Evolutionary conservation across 2,797 vertebrate species (phyloP).

Genomic region (Aeoliscus strigatus): DNA sequence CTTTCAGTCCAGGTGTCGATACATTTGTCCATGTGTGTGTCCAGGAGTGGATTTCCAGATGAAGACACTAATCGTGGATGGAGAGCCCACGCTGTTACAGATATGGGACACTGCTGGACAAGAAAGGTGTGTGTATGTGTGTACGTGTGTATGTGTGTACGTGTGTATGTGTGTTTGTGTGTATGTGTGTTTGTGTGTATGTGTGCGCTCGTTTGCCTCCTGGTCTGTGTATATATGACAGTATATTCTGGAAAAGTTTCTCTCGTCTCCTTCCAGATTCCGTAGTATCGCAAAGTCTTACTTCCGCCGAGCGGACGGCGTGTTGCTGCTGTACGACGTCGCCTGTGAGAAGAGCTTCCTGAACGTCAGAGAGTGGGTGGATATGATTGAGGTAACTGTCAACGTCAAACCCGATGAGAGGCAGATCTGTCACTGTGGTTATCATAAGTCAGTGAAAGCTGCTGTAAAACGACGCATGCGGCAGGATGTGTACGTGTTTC

Average conservation of each 20-base stretch:
- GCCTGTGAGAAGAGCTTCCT: constrained; percentile 92
- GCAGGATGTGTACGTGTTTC: constrained; percentile 31
- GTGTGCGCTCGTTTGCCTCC: constrained; percentile 7
- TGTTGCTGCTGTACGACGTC: constrained; percentile 90
- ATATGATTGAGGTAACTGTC: constrained; percentile 86
- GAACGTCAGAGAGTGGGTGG: constrained; percentile 92
- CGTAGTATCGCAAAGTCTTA: constrained; percentile 97
- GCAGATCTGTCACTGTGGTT: constrained; percentile 1
- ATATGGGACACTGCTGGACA: constrained; percentile 96
- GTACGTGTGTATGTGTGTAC: constrained; percentile 34
- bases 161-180: constrained; percentile 6
- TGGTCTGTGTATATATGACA: no score
- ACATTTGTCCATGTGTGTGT: constrained; percentile 23
- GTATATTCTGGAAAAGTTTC: no score
- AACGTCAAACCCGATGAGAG: no score
- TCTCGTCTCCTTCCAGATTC: constrained; percentile 73
- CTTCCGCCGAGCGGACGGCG: constrained; percentile 92
- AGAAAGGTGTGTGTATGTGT: constrained; percentile 76
- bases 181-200: constrained; percentile 59
- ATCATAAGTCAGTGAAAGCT: no score
- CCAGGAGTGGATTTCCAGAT: constrained; percentile 96
- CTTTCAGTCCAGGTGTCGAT: background rate
- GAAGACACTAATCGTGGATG: constrained; percentile 91
- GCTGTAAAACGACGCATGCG: no score
- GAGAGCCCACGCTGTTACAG: constrained; percentile 85